Percentiles rank a stretch among this genome's conserved stretches.
phyloP scores from a whole-genome alignment of 2,113 vertebrate species.

The Clarias magur region DNA sequence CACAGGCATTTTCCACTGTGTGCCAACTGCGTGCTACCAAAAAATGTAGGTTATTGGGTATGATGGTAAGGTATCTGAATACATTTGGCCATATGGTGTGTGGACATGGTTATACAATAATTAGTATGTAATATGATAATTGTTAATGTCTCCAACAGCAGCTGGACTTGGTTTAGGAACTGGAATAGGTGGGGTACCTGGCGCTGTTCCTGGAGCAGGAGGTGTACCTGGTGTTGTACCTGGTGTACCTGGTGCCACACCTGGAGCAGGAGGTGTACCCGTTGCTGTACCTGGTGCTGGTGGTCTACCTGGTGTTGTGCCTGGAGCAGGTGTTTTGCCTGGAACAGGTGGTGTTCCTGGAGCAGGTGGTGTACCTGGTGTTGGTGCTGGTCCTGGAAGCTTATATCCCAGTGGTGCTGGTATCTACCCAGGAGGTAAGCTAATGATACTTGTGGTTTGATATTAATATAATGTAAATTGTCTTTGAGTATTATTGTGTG shows the following conservation, averaged over 20 bases:
- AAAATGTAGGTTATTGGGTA: neutral
- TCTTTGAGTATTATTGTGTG: neutral
- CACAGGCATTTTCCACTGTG: neutral
- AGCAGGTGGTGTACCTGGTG: constrained; percentile 26
- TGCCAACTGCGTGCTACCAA: neutral
- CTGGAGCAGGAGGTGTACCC: neutral
- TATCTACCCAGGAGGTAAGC: constrained; percentile 46
- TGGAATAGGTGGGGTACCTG: constrained; percentile 25
- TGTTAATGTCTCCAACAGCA: constrained; percentile 7
- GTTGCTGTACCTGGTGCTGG: constrained; percentile 30
- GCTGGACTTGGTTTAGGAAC: constrained; percentile 6
- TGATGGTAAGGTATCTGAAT: neutral
- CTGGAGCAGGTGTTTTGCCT: neutral
- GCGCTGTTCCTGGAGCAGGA: constrained; percentile 38
- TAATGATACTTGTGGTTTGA: neutral
- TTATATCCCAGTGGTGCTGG: constrained; percentile 44
- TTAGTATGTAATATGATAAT: neutral
- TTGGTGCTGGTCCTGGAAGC: constrained; percentile 27
- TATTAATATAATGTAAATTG: neutral
- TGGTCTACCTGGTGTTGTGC: constrained; percentile 24
- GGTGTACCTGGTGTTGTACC: constrained; percentile 25
- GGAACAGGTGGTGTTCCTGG: constrained; percentile 24
- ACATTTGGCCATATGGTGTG: neutral
- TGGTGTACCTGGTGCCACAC: neutral
- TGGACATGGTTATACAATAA: neutral